Percentiles rank a stretch among this genome's conserved stretches.
Conservation (phyloP, 2,113 vertebrate genomes). For the Thermophis baileyi region DNA sequence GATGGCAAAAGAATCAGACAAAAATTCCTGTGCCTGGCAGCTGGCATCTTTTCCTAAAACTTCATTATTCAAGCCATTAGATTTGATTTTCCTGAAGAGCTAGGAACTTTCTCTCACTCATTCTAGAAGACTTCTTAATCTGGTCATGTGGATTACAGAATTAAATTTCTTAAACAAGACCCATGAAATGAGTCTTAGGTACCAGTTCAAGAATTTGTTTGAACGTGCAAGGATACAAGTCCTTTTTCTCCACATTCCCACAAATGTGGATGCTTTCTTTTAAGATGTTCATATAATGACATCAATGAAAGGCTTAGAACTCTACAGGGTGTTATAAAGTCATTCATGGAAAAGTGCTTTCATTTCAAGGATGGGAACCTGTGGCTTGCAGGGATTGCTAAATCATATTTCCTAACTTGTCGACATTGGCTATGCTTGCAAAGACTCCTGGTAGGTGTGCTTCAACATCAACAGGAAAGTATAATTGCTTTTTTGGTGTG, state of each 20-base stretch:
- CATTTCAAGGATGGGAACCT: background rate
- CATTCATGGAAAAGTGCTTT: background rate
- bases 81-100: background rate
- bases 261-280: background rate
- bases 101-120: background rate
- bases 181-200: background rate
- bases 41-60: background rate
- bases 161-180: background rate
- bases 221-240: background rate
- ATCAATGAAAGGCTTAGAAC: background rate
- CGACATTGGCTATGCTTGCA: background rate
- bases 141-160: background rate
- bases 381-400: background rate
- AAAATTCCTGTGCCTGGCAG: background rate
- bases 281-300: background rate
- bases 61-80: background rate
- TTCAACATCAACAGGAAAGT: background rate
- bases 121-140: background rate
- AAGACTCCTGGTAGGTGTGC: background rate
- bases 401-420: background rate
- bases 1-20: background rate
- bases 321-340: background rate
- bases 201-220: background rate
- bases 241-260: background rate
- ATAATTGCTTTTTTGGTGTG: background rate